These are phyloP conservation scores for Spizella passerina DNA, from an alignment of 2,797 vertebrate genomes.

Conservation along the genomic window DNA sequence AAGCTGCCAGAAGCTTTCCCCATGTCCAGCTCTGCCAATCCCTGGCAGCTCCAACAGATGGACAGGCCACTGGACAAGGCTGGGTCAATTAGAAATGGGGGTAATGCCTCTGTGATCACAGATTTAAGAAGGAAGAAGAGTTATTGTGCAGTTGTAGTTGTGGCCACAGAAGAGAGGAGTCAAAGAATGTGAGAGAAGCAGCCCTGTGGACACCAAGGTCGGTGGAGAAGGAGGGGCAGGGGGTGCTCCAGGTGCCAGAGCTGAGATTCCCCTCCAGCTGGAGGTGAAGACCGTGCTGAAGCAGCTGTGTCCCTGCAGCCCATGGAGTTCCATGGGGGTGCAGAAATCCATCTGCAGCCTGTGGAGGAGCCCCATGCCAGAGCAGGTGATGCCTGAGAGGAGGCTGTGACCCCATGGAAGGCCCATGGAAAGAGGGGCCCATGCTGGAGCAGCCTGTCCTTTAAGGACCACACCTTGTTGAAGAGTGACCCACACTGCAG, in stretches of 20 bases:
- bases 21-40: not conserved
- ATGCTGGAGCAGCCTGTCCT: not conserved
- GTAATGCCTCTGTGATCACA: not conserved
- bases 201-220: not conserved
- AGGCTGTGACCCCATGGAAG: not conserved
- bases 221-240: not conserved
- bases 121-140: not conserved
- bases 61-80: not conserved
- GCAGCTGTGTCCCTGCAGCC: not conserved
- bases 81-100: not conserved
- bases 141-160: accelerated
- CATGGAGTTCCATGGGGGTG: accelerated
- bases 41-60: not conserved
- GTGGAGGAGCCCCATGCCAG: not conserved
- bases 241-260: not conserved
- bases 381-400: not conserved
- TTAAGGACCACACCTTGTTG: not conserved
- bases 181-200: not conserved
- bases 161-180: not conserved
- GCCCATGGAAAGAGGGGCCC: not conserved
- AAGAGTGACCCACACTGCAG: not conserved
- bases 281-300: accelerated
- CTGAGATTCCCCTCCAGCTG: not conserved
- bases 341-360: not conserved
- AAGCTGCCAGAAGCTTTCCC: not conserved